Conservation (phyloP, 2,113 vertebrate genomes). For the Rhea pennata region DNA sequence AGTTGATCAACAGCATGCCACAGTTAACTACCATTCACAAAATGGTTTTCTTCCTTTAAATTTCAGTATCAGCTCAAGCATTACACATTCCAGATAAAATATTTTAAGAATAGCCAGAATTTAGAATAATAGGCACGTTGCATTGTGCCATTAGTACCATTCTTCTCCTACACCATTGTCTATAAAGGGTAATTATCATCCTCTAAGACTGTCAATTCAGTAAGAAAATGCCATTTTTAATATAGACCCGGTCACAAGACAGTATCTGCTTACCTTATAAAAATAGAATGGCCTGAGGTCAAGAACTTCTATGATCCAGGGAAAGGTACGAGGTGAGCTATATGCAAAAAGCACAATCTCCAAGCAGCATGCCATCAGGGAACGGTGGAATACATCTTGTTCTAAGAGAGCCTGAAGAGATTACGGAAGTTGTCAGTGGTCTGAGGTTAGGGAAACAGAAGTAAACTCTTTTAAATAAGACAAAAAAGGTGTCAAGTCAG, state of each 20-base stretch:
- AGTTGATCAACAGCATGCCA: neutral
- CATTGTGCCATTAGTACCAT: neutral
- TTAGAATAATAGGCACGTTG: fast-evolving
- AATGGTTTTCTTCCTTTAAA: neutral
- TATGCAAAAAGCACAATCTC: slow-evolving; percentile 97
- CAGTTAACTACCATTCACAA: neutral
- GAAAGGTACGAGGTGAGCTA: slow-evolving; percentile 93
- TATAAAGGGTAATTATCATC: neutral
- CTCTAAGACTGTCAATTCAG: neutral
- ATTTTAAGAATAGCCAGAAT: neutral
- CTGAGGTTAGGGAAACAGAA: neutral
- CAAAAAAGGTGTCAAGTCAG: neutral
- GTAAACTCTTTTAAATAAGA: too few species aligned
- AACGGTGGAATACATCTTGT: slow-evolving; percentile 94
- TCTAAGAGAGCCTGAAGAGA: slow-evolving; percentile 86
- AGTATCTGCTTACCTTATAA: slow-evolving; percentile 86
- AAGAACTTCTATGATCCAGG: slow-evolving; percentile 92
- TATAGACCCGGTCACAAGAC: neutral
- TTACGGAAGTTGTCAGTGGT: fast-evolving
- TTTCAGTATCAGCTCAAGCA: neutral
- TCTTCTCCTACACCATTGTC: neutral
- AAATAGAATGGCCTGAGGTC: slow-evolving; percentile 91
- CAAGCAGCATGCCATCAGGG: slow-evolving; percentile 92
- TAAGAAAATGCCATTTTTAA: neutral
- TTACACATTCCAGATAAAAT: neutral